Evolutionary conservation across 2,113 vertebrate species (phyloP), one percentile per base, ranked within the genome.

Genomic region (Chaetops frenatus): DNA sequence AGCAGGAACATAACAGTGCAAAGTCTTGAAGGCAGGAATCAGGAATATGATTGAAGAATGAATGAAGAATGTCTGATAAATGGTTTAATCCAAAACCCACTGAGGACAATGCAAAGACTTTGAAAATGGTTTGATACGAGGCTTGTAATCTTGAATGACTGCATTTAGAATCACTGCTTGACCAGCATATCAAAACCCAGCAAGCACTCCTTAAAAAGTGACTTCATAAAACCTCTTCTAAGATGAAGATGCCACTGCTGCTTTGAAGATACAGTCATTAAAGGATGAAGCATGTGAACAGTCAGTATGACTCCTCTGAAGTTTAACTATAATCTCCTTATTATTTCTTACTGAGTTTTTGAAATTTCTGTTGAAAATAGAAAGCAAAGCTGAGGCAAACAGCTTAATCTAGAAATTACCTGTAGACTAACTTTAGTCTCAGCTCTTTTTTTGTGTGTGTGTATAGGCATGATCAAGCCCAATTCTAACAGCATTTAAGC

Each of bases 241-340:
- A 89, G 72, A 84, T 1, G 7, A 86, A 73, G 83, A 94, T 51
- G 51, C 48, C 31, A 36, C 47, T 93, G 67, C 33, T 83, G 28
- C 94, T 95, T 96, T 93, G 90, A 97, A 96, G 95, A 92, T 92
- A 86, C 15, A 66, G 81, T 92, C 92, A 93, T 94, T 93, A 94
- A 88, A 86, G 83, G 86, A 92, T 92, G 80, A 96, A 86, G 33
- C 38, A 57, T 50, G 38, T 47, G 66, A 95, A 66, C 29, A 90
- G 95, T 31, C 77, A 76, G 53, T 50, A 28, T 24, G 50, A 88
- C 57, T 72, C 36, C 69, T 96, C 67, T 84, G 77, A 96, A 94
- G 65, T 90, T 92, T 71, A 86, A 81, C 82, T 88, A 33, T 95
- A 96, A 96, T 94, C 90, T 74, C n/a, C 79, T 95, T 86, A 91